Evolutionary conservation across 1,140 invertebrate genomes (phyloP).

Genomic region (Zophobas morio): DNA sequence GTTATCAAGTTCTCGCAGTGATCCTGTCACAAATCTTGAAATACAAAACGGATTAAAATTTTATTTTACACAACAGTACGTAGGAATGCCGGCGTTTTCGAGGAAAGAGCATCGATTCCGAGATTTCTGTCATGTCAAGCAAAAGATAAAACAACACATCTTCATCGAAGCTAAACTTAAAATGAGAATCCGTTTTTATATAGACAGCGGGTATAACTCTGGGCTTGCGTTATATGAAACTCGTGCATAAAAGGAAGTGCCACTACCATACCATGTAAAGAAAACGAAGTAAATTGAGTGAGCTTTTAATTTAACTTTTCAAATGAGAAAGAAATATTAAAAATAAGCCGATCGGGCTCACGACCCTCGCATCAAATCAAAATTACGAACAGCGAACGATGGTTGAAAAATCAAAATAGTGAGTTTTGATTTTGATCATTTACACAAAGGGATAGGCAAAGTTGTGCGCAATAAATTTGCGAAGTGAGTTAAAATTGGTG

Average conservation of each 20-base stretch:
- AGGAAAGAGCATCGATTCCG: conserved; percentile 1
- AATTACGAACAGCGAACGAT: neutral
- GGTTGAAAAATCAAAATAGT: too few relatives aligned
- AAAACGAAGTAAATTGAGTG: neutral
- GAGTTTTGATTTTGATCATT: too few relatives aligned
- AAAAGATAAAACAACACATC: conserved; percentile 33
- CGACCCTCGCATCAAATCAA: neutral
- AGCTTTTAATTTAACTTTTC: conserved; percentile 12
- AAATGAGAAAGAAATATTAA: neutral
- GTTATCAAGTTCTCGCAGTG: conserved; percentile 7
- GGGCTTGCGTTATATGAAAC: neutral
- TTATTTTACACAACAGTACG: conserved; percentile 28
- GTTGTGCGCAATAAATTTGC: too few relatives aligned
- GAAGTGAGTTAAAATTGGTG: too few relatives aligned
- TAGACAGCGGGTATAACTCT: neutral
- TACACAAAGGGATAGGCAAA: too few relatives aligned
- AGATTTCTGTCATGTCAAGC: conserved; percentile 20
- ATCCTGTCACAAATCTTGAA: conserved; percentile 3
- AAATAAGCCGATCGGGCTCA: neutral
- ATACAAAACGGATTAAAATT: conserved; percentile 33
- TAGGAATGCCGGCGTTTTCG: conserved; percentile 1
- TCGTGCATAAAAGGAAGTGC: too few relatives aligned
- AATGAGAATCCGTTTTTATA: conserved; percentile 1
- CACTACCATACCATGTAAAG: neutral
- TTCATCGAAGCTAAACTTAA: neutral